Evolutionary conservation across 2,888 invertebrate species (phyloP).

Genomic region (Gortyna flavago): DNA sequence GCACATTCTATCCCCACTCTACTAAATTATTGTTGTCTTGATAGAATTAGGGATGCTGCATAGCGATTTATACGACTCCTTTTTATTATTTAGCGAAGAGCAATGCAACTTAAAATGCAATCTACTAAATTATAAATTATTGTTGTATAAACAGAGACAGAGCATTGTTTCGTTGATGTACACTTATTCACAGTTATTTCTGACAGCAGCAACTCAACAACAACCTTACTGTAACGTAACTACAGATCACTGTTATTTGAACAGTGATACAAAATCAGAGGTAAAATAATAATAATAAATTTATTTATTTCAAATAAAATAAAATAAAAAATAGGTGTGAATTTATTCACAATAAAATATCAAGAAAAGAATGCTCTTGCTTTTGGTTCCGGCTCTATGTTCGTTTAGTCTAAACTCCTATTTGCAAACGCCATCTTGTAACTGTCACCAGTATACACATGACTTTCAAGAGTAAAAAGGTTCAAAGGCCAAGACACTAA

Average conservation of each 20-base stretch:
- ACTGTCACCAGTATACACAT: background rate
- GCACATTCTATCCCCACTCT: background rate
- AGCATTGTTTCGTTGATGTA: background rate
- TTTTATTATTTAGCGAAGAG: background rate
- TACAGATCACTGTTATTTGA: background rate
- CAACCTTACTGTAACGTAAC: background rate
- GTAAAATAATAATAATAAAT: too few relatives aligned
- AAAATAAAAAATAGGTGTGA: too few relatives aligned
- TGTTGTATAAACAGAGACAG: too few relatives aligned
- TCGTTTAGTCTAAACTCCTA: background rate
- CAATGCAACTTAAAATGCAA: constrained; percentile 5
- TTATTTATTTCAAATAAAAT: too few relatives aligned
- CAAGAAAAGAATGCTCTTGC: background rate
- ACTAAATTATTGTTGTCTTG: constrained; percentile 15
- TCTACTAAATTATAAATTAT: background rate
- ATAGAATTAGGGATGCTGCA: background rate
- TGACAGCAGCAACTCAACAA: background rate
- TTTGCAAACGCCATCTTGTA: background rate
- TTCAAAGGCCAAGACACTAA: background rate
- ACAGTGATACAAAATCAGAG: background rate
- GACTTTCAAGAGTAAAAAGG: background rate
- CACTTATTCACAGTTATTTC: background rate
- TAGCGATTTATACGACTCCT: background rate
- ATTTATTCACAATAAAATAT: background rate
- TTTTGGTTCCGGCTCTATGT: background rate